A percentile compares a stretch with the other conserved stretches of the same genome.
These are phyloP conservation scores for Gallinago nigripennis DNA, from an alignment of 2,797 vertebrate species.

Conservation along the genomic window DNA sequence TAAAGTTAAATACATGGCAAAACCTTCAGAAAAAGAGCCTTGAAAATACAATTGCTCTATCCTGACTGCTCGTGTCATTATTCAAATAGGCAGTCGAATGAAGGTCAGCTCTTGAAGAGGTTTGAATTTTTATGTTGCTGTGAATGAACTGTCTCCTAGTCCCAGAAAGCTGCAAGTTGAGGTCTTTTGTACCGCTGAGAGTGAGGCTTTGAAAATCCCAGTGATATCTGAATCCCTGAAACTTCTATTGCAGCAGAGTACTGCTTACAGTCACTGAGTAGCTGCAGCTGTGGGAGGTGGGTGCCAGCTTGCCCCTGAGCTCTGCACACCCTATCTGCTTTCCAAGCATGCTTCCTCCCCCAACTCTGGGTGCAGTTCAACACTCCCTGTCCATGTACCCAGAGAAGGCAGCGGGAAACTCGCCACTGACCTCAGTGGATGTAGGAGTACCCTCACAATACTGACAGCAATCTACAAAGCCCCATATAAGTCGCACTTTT, in stretches of 20 bases:
- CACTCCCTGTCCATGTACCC: background rate
- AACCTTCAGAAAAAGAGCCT: slow-evolving; percentile 10
- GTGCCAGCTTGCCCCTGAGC: background rate
- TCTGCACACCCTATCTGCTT: background rate
- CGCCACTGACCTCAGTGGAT: background rate
- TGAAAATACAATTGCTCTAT: slow-evolving; percentile 2
- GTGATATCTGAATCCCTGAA: background rate
- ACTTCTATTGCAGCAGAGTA: background rate
- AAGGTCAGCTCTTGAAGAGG: slow-evolving; percentile 14
- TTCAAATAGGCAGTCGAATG: background rate
- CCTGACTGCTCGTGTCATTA: background rate
- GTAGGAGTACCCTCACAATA: background rate
- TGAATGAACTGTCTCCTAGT: background rate
- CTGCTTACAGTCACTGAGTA: background rate
- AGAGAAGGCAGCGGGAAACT: background rate
- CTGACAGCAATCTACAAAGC: background rate
- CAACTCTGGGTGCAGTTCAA: background rate
- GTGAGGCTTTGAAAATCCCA: slow-evolving; percentile 1
- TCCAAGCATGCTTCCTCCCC: background rate
- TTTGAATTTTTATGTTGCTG: slow-evolving; percentile 14
- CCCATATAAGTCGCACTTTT: background rate
- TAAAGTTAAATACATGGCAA: background rate
- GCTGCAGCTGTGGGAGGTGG: background rate
- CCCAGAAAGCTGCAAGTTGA: slow-evolving; percentile 4
- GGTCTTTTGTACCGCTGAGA: background rate